phyloP scores from a whole-genome alignment of 2,113 vertebrate genomes.

The Oxygymnocypris stewartii region DNA sequence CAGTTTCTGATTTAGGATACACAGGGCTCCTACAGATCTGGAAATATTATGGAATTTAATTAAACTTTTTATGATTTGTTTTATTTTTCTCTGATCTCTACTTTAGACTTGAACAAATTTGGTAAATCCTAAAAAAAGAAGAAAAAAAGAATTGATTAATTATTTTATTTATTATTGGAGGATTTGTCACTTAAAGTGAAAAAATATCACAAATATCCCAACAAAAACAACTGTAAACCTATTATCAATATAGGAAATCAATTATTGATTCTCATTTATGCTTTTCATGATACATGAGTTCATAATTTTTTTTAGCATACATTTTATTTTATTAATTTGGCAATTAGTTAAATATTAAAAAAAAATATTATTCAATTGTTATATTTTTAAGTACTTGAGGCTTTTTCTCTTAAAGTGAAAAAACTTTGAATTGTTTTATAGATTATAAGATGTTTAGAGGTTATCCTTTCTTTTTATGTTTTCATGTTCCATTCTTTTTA shows the following conservation, averaged over 20 bases:
- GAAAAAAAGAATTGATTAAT: too few species aligned
- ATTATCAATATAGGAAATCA: background rate
- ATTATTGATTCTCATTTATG: background rate
- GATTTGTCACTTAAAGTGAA: background rate
- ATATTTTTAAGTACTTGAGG: background rate
- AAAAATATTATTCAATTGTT: too few species aligned
- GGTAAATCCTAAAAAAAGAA: background rate
- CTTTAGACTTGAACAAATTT: background rate
- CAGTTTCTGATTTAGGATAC: background rate
- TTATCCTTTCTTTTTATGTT: background rate
- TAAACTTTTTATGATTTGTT: background rate
- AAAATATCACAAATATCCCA: background rate
- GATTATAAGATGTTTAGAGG: too few species aligned
- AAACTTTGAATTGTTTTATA: too few species aligned
- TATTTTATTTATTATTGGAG: background rate
- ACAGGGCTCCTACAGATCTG: background rate
- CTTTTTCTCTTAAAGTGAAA: background rate
- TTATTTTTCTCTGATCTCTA: background rate
- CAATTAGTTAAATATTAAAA: background rate
- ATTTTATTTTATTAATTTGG: background rate
- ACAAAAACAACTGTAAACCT: background rate
- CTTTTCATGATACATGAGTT: background rate
- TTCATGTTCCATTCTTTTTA: background rate
- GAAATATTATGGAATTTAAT: background rate
- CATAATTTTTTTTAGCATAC: background rate